A percentile compares a stretch with the other conserved stretches of the same genome.
Conservation (phyloP, 2,888 invertebrate genomes). For the Elegia similella region DNA sequence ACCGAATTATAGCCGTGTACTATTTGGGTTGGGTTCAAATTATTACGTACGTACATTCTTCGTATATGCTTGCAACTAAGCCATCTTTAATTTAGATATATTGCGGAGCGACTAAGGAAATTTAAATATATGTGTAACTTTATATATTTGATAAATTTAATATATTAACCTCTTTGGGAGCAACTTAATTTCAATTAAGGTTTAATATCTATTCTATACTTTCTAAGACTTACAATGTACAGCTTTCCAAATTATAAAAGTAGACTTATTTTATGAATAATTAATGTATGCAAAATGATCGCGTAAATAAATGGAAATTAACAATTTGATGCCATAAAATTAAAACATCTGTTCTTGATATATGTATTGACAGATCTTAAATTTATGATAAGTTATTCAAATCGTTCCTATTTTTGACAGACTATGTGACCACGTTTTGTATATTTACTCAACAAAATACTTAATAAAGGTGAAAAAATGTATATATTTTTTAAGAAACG, state of each 20-base stretch:
- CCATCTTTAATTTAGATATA: too few species aligned
- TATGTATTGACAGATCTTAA: slow-evolving; percentile 8
- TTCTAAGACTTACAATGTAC: neutral
- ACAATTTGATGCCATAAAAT: slow-evolving; percentile 7
- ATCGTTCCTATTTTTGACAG: slow-evolving; percentile 1
- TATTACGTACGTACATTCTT: too few species aligned
- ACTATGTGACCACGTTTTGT: neutral
- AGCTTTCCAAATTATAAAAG: neutral
- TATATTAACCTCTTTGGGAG: too few species aligned
- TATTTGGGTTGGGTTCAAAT: too few species aligned
- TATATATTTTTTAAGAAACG: too few species aligned
- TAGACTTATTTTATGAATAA: neutral
- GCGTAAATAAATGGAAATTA: slow-evolving; percentile 4
- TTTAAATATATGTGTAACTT: too few species aligned
- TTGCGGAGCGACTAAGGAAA: too few species aligned
- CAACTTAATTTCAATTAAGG: too few species aligned
- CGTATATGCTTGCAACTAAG: too few species aligned
- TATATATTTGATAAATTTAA: too few species aligned
- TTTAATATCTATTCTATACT: neutral
- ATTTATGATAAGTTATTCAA: slow-evolving; percentile 15
- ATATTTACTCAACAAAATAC: neutral
- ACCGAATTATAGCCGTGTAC: too few species aligned
- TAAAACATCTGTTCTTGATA: slow-evolving; percentile 10
- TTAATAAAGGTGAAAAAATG: neutral
- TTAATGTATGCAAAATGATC: slow-evolving; percentile 2